phyloP scores from a whole-genome alignment of 2,113 vertebrate species.

The Ciconia stormi region DNA sequence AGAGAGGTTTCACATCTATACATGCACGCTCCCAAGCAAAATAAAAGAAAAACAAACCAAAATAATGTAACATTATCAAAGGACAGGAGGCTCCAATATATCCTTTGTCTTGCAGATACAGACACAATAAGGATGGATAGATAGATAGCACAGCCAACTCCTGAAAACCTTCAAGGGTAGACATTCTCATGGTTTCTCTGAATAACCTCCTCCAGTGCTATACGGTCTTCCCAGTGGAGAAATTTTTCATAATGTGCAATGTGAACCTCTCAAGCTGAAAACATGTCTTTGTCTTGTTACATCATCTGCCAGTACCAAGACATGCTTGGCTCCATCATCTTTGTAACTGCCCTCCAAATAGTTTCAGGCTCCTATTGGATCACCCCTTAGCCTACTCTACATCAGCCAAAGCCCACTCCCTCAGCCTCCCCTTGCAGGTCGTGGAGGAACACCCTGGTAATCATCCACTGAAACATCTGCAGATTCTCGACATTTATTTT shows the following conservation, averaged over 20 bases:
- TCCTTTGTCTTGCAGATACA: background rate
- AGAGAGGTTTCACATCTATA: background rate
- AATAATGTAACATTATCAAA: background rate
- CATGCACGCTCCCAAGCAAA: background rate
- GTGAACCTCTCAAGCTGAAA: background rate
- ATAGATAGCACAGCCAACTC: background rate
- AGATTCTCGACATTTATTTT: background rate
- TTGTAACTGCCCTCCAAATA: background rate
- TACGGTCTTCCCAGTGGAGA: background rate
- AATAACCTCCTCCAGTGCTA: background rate
- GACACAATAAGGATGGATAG: background rate
- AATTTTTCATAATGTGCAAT: background rate
- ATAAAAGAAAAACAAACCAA: background rate
- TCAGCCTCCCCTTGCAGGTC: background rate
- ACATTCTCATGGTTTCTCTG: background rate
- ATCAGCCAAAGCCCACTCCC: background rate
- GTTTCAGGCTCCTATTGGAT: background rate
- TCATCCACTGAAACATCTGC: background rate
- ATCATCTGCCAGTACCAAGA: background rate
- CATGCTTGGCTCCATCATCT: background rate
- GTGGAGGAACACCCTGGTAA: background rate
- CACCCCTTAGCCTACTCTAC: background rate
- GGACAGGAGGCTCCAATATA: background rate
- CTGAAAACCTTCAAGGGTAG: background rate
- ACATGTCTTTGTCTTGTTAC: background rate